These are phyloP conservation scores for Tetragonula clypearis DNA, from an alignment of 1,140 invertebrate species.

Conservation along the genomic window DNA sequence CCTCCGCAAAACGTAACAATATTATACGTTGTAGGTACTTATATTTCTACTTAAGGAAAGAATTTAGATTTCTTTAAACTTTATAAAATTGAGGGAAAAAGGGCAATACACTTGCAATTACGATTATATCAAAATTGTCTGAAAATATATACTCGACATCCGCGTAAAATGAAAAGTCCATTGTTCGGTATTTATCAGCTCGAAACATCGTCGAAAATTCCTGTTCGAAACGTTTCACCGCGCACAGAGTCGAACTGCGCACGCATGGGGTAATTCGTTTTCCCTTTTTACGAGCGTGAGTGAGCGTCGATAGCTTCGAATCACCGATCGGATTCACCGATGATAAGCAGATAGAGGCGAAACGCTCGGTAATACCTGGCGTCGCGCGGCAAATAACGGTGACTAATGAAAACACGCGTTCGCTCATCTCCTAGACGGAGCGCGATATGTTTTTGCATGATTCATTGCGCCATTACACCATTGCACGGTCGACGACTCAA, in stretches of 20 bases:
- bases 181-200: too few species aligned
- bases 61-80: too few species aligned
- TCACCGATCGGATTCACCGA: conserved; percentile 24
- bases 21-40: too few species aligned
- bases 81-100: too few species aligned
- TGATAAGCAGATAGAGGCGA: conserved; percentile 42
- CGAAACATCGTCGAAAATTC: too few species aligned
- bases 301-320: neutral
- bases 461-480: conserved; percentile 66
- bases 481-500: conserved; percentile 57
- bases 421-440: conserved; percentile 56
- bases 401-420: conserved; percentile 68
- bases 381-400: conserved; percentile 62
- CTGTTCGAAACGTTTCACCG: neutral
- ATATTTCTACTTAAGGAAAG: too few species aligned
- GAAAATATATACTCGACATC: too few species aligned
- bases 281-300: neutral
- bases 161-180: too few species aligned
- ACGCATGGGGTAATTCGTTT: neutral
- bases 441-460: conserved; percentile 63
- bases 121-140: too few species aligned
- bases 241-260: neutral
- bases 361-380: conserved; percentile 22
- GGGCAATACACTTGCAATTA: too few species aligned
- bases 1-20: too few species aligned